phyloP scores from a whole-genome alignment of 2,888 invertebrate species.

The Teinopalpus imperialis region DNA sequence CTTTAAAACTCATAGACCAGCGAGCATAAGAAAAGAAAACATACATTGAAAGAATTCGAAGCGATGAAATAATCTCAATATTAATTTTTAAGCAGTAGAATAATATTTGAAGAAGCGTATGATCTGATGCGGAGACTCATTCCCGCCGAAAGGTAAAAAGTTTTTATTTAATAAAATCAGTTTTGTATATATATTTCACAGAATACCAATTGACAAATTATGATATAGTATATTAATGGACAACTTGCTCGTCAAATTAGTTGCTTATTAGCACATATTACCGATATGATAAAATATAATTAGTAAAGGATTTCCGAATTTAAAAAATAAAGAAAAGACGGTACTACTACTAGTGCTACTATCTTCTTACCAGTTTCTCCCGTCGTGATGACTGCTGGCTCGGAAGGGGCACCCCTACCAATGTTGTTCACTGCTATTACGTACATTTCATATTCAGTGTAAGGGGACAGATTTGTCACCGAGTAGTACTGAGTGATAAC shows the following conservation, averaged over 20 bases:
- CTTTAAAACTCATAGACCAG: constrained; percentile 67
- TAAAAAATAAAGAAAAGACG: no score
- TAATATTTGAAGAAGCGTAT: constrained; percentile 38
- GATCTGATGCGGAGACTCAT: constrained; percentile 30
- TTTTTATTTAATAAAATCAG: no score
- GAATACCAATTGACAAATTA: no score
- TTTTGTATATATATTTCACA: no score
- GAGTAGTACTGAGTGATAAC: constrained; percentile 96
- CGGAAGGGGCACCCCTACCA: constrained; percentile 94
- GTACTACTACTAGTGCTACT: no score
- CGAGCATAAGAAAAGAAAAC: constrained; percentile 63
- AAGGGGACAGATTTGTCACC: constrained; percentile 94
- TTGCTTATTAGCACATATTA: no score
- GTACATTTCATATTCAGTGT: constrained; percentile 97
- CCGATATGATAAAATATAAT: no score
- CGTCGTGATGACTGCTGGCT: constrained; percentile 95
- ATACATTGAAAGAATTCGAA: constrained; percentile 48
- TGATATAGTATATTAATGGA: no score
- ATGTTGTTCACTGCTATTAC: constrained; percentile 97
- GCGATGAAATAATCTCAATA: constrained; percentile 46
- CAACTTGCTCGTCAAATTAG: no score
- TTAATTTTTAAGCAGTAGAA: constrained; percentile 44
- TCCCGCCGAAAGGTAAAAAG: background rate
- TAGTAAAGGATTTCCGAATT: no score
- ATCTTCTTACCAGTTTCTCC: constrained; percentile 96